Conservation (phyloP, 2,113 vertebrate species). For the Spheniscus mendiculus region DNA sequence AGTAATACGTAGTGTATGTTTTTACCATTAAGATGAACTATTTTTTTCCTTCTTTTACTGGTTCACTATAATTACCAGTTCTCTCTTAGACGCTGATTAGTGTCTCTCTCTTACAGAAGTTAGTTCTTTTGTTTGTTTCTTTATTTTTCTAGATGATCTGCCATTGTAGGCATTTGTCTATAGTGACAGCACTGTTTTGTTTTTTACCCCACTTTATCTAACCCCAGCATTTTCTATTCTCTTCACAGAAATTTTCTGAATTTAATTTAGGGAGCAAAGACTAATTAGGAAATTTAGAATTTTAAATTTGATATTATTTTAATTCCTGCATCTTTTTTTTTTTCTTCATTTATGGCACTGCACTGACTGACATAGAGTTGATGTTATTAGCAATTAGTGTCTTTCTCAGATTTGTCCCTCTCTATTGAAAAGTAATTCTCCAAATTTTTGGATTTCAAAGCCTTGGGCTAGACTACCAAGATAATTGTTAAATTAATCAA, state of each 20-base stretch:
- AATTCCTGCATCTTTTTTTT: background rate
- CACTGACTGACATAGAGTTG: background rate
- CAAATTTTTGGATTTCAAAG: background rate
- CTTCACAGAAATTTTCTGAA: background rate
- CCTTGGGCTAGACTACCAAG: background rate
- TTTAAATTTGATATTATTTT: background rate
- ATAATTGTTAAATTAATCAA: background rate
- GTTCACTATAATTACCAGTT: background rate
- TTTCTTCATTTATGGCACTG: background rate
- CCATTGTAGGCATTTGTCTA: background rate
- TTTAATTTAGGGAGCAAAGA: background rate
- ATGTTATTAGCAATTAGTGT: background rate
- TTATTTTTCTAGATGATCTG: background rate
- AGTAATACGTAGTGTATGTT: background rate
- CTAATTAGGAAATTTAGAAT: background rate
- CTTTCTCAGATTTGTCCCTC: background rate
- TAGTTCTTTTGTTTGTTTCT: background rate
- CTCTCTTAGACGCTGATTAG: background rate
- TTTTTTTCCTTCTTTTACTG: background rate
- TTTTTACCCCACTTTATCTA: background rate
- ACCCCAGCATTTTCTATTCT: background rate
- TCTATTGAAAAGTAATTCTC: background rate
- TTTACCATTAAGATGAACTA: background rate
- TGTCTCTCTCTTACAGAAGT: background rate
- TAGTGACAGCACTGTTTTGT: background rate